These are phyloP conservation scores for Petrosia ficiformis DNA, from an alignment of 37 sponge, comb jelly and placozoan species.

Conservation along the genomic window DNA sequence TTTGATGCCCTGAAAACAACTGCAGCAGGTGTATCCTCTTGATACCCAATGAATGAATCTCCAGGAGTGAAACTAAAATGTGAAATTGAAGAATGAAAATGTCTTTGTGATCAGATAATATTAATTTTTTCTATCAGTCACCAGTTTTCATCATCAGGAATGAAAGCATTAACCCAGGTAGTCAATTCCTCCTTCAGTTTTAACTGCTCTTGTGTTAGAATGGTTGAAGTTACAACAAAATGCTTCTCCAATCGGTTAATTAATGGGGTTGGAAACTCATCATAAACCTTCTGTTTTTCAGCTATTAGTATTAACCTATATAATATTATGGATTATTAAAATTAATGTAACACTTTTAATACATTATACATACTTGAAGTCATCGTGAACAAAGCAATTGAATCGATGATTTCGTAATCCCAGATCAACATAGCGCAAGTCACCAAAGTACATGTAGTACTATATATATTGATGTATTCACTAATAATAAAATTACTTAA, in stretches of 20 bases:
- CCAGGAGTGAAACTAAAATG: background rate
- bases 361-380: slow-evolving; percentile 35
- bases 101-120: background rate
- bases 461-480: background rate
- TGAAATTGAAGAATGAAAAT: background rate
- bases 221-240: slow-evolving; percentile 49
- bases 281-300: slow-evolving; percentile 52
- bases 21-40: slow-evolving; percentile 44
- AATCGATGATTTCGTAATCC: slow-evolving; percentile 68
- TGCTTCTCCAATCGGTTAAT: slow-evolving; percentile 82
- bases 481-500: background rate
- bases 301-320: slow-evolving; percentile 56
- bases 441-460: slow-evolving; percentile 49
- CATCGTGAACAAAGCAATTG: slow-evolving; percentile 66
- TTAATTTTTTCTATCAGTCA: background rate
- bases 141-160: background rate
- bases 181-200: background rate
- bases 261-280: slow-evolving; percentile 74
- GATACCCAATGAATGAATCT: slow-evolving; percentile 53
- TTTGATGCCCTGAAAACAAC: slow-evolving; percentile 34
- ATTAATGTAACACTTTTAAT: background rate
- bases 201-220: slow-evolving; percentile 23
- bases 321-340: background rate
- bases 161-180: slow-evolving; percentile 18
- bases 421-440: slow-evolving; percentile 65